Percentiles rank a stretch among this genome's conserved stretches.
phyloP scores from a whole-genome alignment of 2,797 vertebrate species.

The Sebastes vulpes region DNA sequence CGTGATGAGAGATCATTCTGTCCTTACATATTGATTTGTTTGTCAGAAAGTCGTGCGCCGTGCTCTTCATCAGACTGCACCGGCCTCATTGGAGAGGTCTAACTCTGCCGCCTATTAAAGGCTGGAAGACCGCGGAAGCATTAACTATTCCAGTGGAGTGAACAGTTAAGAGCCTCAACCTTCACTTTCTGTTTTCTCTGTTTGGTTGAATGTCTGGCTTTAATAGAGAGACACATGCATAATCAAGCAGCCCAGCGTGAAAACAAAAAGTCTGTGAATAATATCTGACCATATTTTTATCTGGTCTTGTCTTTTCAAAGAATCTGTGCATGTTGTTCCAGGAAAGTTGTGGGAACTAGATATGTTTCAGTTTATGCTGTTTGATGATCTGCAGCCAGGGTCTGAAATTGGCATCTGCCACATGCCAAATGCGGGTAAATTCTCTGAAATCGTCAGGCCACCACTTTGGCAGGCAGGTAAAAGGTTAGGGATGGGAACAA shows the following conservation, averaged over 20 bases:
- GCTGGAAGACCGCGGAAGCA: constrained; percentile 40
- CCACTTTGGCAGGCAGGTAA: too few relatives aligned
- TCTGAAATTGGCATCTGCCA: not conserved
- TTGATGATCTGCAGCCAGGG: constrained; percentile 1
- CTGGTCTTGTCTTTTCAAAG: constrained; percentile 13
- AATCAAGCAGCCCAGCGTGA: constrained; percentile 17
- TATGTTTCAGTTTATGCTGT: constrained; percentile 8
- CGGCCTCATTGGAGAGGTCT: constrained; percentile 38
- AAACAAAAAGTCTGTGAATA: constrained; percentile 20
- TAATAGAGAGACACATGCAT: constrained; percentile 42
- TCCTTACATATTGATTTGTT: constrained; percentile 71
- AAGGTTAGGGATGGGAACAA: too few relatives aligned
- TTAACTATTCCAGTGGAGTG: constrained; percentile 53
- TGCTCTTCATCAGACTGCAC: constrained; percentile 49
- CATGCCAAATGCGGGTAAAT: not conserved
- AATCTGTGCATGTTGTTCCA: constrained; percentile 21
- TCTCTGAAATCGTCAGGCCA: not conserved
- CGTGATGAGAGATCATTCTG: constrained; percentile 54
- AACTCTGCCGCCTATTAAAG: constrained; percentile 56
- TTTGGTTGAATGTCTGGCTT: constrained; percentile 41
- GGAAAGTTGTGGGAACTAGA: not conserved
- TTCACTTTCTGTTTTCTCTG: constrained; percentile 48
- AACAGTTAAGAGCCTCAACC: constrained; percentile 45
- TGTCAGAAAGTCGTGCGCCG: constrained; percentile 44
- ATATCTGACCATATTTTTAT: constrained; percentile 34